phyloP scores from a whole-genome alignment of 2,113 vertebrate species.

The Ammodytes dubius region DNA sequence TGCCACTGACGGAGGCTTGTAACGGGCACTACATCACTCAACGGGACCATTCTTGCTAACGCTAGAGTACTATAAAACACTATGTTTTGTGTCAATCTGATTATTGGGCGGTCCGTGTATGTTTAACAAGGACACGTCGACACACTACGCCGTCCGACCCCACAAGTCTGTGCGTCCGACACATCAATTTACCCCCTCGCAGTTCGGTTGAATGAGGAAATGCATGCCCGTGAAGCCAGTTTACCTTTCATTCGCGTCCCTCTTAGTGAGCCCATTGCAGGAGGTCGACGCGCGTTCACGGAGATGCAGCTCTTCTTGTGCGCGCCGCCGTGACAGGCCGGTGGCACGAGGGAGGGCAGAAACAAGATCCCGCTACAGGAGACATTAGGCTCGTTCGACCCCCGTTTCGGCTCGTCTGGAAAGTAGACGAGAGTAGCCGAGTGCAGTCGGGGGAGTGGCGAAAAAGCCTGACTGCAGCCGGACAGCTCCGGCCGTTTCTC shows the following conservation, averaged over 20 bases:
- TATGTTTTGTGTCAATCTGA: not conserved
- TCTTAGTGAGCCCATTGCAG: constrained; percentile 9
- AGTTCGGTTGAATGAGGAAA: not conserved
- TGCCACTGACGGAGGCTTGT: not conserved
- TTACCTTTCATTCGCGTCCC: constrained; percentile 57
- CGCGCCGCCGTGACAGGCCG: constrained; percentile 39
- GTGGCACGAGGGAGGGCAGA: not conserved
- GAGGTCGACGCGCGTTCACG: constrained; percentile 38
- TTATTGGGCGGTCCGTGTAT: not conserved
- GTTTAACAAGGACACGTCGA: not conserved
- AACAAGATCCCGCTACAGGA: too few relatives aligned
- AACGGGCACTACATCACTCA: not conserved
- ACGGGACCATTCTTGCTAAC: not conserved
- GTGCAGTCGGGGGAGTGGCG: too few relatives aligned
- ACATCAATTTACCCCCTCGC: rapidly evolving
- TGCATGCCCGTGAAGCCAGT: not conserved
- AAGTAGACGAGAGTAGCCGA: too few relatives aligned
- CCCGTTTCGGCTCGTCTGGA: too few relatives aligned
- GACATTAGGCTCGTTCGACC: too few relatives aligned
- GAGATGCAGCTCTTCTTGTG: not conserved
- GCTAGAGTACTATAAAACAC: not conserved
- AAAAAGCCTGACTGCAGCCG: too few relatives aligned
- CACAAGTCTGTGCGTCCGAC: too few relatives aligned
- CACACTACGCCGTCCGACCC: not conserved
- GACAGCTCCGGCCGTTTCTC: too few relatives aligned